A percentile compares a stretch with the other conserved stretches of the same genome.
phyloP scores from a whole-genome alignment of 2,113 vertebrate genomes.

The Mustela lutreola region DNA sequence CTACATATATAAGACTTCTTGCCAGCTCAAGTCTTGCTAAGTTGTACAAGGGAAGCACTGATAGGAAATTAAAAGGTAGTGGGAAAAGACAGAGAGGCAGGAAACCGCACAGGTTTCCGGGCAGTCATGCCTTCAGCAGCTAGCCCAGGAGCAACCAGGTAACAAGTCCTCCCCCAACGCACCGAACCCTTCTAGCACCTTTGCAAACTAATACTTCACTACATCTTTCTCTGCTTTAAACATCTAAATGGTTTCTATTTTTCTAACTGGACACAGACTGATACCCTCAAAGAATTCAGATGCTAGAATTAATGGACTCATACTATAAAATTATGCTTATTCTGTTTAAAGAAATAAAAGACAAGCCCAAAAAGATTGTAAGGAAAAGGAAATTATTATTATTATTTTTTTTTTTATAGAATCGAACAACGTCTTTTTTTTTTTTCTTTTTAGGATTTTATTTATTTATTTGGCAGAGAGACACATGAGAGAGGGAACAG shows the following conservation, averaged over 20 bases:
- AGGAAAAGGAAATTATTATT: constrained; percentile 9
- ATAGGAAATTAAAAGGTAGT: not conserved
- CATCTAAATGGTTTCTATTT: not conserved
- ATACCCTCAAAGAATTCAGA: constrained; percentile 20
- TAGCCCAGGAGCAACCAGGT: not conserved
- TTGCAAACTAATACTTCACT: not conserved
- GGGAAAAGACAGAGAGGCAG: not conserved
- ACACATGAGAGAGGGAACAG: too few relatives aligned
- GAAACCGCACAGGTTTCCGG: not conserved
- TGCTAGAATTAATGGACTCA: not conserved
- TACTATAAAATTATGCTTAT: constrained; percentile 37
- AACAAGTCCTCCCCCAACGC: not conserved
- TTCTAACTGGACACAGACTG: not conserved
- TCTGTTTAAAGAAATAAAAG: not conserved
- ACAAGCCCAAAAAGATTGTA: not conserved
- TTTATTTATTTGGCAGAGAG: too few relatives aligned
- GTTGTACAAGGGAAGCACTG: not conserved
- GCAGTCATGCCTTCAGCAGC: not conserved
- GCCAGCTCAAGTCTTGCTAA: not conserved
- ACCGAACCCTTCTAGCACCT: not conserved
- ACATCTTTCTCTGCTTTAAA: not conserved
- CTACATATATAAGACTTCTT: not conserved
- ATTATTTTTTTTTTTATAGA: too few relatives aligned
- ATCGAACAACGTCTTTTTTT: too few relatives aligned
- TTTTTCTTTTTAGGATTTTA: too few relatives aligned